Base-by-base conservation (phyloP, 2,797 vertebrate species). In the Falco biarmicus region DNA sequence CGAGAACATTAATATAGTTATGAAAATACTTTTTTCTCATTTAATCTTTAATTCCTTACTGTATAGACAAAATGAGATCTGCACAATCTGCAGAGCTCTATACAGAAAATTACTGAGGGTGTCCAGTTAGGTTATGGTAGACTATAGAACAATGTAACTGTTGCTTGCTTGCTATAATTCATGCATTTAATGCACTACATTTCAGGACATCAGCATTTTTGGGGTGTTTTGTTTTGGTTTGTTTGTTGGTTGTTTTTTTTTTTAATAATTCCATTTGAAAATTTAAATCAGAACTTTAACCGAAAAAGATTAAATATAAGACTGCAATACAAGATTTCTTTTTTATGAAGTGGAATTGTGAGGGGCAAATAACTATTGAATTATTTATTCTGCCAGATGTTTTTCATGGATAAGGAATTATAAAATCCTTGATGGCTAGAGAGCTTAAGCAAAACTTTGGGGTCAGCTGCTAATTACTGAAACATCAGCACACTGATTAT, bases 1-100 rank as follows among this genome's bases (percentile, higher is more conserved):
- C 28, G 19, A 69, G 37, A 90, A 78, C 43, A 65, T 78, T 61
- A 88, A 59, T 50, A 73, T 15, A 73, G 15, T 32, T 89, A 71
- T 29, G 68, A 82, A 95, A 94, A 69, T 64, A 83, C 37, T 84
- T 92, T 74, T 71, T 93, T 81, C 50, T 29, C 29, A 64, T 94
- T 93, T 86, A 84, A 69, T 87, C n/a, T 73, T 90, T 88, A 0
- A 66, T 64, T 81, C 79, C 57, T 24, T 86, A 37, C 29, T 66
- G 69, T 68, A 56, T 0, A 2, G 54, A 54, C n/a, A 87, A 84
- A 91, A 90, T 1, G 9, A 68, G 63, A 59, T 54, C 57, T 87
- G 64, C 61, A 84, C 41, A 88, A 65, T 54, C 57, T 87, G 61
- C 61, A 84, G 41, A 88, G 41, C 32, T 78, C 51, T 84, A 32